These are phyloP conservation scores for Polypterus senegalus DNA, from an alignment of 2,113 vertebrate species.

Conservation along the genomic window DNA sequence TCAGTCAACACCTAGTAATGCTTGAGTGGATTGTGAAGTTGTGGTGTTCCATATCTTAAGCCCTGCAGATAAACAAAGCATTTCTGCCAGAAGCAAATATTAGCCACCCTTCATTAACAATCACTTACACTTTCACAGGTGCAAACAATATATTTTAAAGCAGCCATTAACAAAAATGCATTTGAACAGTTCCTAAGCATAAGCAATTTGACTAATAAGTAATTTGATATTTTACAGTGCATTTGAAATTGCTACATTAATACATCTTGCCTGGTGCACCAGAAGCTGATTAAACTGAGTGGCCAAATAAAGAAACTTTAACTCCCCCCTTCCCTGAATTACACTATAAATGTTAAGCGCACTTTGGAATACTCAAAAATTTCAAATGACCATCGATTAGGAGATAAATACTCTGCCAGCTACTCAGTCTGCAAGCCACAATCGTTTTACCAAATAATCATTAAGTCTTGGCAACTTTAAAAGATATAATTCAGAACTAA, in stretches of 20 bases:
- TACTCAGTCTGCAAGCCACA: conserved; percentile 47
- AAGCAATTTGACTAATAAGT: no score
- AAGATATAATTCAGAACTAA: conserved; percentile 30
- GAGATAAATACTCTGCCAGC: conserved; percentile 54
- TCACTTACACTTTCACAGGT: conserved; percentile 27
- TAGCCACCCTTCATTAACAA: conserved; percentile 29
- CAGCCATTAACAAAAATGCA: no score
- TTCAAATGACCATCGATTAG: conserved; percentile 31
- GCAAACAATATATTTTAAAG: background rate
- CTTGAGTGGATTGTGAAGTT: conserved; percentile 36
- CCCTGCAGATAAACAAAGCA: conserved; percentile 19
- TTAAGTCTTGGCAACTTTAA: conserved; percentile 39
- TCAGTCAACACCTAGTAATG: conserved; percentile 51
- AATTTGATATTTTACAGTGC: no score
- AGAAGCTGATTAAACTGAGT: no score
- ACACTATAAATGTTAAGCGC: conserved; percentile 24
- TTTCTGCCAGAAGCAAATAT: conserved; percentile 27
- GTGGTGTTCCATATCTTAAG: conserved; percentile 19
- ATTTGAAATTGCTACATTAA: no score
- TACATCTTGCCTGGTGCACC: no score
- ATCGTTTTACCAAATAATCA: conserved; percentile 48
- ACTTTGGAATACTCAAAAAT: conserved; percentile 38
- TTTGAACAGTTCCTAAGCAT: no score
- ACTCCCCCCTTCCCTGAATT: no score
- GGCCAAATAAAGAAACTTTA: no score